Evolutionary conservation across 2,797 vertebrate genomes (phyloP), one percentile per base, ranked within the genome.

Genomic region (Gymnothorax javanicus): DNA sequence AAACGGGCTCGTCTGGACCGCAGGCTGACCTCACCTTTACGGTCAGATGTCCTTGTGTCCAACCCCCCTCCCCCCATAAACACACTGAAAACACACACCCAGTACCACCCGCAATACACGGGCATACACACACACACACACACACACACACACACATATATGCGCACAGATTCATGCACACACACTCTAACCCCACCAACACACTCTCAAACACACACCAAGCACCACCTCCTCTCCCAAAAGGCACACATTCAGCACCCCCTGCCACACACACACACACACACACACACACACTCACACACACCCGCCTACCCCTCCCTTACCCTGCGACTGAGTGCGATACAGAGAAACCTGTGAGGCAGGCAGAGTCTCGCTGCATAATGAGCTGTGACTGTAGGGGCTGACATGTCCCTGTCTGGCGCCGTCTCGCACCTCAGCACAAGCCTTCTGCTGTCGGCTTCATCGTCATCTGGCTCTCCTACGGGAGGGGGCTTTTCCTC

Each of bases 371-470:
- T 85, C 88, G 43, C 87, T 69, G 87, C 82, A 90, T 89, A 91
- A 90, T 90, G 83, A 85, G 89, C 82, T 86, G 87, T 89, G 90
- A 92, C 90, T 89, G 85, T 87, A 87, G 88, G 89, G 88, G 87
- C 83, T 89, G 92, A 94, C 94, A 90, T 90, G 91, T 93, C 85
- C 83, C 90, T 56, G 87, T 93, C 90, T 93, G 60, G 54, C 90
- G 88, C 67, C 33, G 90, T 95, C 94, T 95, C 90, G 85, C 93
- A 92, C 93, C 86, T 90, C 82, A n/a, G 56, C 87, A 73, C 87
- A 87, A 58, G n/a, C 88, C 89, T 82, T 91, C 87, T 89, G 90
- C 89, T 89, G 90, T 88, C 92, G 84, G 86, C 87, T 82, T 89
- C 89, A 89, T 90, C 88, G 50, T 83, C 50, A 17, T 71, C 83